Conservation (phyloP, 2,113 vertebrate species). For the Anguilla japonica region DNA sequence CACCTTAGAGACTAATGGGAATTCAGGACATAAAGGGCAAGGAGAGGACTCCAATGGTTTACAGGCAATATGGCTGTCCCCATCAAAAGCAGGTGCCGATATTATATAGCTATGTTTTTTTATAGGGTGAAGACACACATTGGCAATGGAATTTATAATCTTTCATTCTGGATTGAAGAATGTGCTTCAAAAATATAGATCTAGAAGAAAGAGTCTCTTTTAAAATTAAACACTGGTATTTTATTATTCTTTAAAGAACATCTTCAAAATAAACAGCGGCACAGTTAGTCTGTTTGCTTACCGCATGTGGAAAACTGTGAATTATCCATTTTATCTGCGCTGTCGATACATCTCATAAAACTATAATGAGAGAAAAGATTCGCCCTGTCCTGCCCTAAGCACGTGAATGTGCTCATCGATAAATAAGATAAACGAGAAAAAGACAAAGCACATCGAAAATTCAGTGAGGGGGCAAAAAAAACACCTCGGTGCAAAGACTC, state of each 20-base stretch:
- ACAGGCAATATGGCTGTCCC: not conserved
- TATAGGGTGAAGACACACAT: not conserved
- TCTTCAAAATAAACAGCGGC: not conserved
- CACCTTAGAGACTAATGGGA: not conserved
- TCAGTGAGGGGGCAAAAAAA: not conserved
- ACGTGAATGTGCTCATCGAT: constrained; percentile 4
- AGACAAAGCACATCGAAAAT: not conserved
- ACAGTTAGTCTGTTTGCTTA: not conserved
- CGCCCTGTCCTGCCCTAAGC: not conserved
- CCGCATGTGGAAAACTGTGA: not conserved
- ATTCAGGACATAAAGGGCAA: not conserved
- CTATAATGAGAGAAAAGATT: not conserved
- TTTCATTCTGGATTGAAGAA: not conserved
- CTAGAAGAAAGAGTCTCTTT: not conserved
- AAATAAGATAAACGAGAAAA: constrained; percentile 25
- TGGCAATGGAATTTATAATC: not conserved
- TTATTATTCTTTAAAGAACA: not conserved
- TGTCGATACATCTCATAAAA: not conserved
- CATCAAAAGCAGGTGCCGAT: not conserved
- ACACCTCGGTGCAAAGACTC: constrained; percentile 7
- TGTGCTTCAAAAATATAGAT: not conserved
- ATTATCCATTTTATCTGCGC: not conserved
- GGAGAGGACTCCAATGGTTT: not conserved
- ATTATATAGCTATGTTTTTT: not conserved
- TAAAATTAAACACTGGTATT: not conserved